Evolutionary conservation across 2,888 invertebrate species (phyloP), one percentile per base, ranked within the genome.

Genomic region (Drosophila engyochracea): DNA sequence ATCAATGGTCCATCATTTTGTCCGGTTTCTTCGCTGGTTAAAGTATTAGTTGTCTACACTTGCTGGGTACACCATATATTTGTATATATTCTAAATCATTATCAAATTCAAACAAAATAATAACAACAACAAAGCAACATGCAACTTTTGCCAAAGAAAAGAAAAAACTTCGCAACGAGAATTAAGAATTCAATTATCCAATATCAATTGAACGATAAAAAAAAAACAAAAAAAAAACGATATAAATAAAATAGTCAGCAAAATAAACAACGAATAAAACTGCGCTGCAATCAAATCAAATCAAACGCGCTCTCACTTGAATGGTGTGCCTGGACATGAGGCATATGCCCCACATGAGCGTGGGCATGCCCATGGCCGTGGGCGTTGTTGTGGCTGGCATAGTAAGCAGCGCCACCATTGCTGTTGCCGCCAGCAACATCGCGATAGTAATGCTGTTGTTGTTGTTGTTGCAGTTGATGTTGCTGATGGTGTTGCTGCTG

Each of bases 291-390:
- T 67, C 82, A 80, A 89, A 71, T 83, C 73, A 81, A 79, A 79
- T 81, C 79, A 82, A 86, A 90, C 83, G 89, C 91, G 87, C 83
- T 80, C 92, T 92, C 92, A 92, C 92, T 92, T 92, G 92, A 83
- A 83, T 92, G 90, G 82, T 90, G 91, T 71, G 75, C 72, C 77
- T 79, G 86, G 73, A 65, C 79, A 70, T 83, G 85, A 69, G 73
- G 81, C 67, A 77, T 66, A 57, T 77, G 76, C 77, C 65, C 66
- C 30, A 59, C 47, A 61, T 65, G 74, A 65, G 60, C 61, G 54
- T 64, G 70, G 61, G 68, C 66, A 31, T 79, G 68, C 22, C 57
- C 62, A 31, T 49, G 64, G 58, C 60, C 78, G 57, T 82, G 83
- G 53, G 74, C 74, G 64, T 80, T 82, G 79, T 90, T 88, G 66